Base-by-base conservation (phyloP, 1,140 invertebrate genomes). In the Bombus pyrosoma region DNA sequence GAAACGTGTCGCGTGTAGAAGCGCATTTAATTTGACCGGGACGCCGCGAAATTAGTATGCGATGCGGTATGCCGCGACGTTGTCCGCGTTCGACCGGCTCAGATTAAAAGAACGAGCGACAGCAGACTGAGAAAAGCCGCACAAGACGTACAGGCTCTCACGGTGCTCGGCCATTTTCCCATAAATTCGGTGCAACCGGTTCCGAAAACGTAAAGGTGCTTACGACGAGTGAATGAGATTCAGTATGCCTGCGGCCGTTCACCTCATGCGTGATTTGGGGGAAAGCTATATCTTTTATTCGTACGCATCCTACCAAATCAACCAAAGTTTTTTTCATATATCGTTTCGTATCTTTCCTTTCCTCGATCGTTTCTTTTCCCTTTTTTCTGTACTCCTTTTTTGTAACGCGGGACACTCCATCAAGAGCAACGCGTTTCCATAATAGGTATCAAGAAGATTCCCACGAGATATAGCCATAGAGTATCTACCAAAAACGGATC, bases 181-280 rank as follows among this genome's bases (percentile, higher is more conserved):
- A 87, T 87, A 86, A 83, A 89, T 89, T 89, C 85, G 79, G 72
- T 73, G 82, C 79, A 89, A 89, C 88, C 88, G 88, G 88, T 89
- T 89, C 83, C 78, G 68, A 87, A 87, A 89, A 85, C 79, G 83
- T 82, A 89, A 68, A 89, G 87, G 53, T 59, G 86, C 85, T 79
- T 87, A 87, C 81, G 83, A 87, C 86, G 78, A 82, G 86, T 87
- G 87, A 85, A 89, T 89, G 87, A 79, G 68, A 89, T 83, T 79
- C 37, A 22, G 69, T 77, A 53, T 59, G 75, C 53, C 69, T 41
- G 81, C n/a, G 87, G 88, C 80, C 88, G 81, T 89, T 89, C 86
- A 89, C 82, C 88, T 81, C 83, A 15, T 34, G 69, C 78, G 5
- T 47, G 83, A 87, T 89, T 89, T 83, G 59, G 74, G 57, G 57